Percentiles rank a stretch among this genome's conserved stretches.
These are phyloP conservation scores for Coranthus polyacanthus DNA, from an alignment of 2,797 vertebrate genomes.

Conservation along the genomic window DNA sequence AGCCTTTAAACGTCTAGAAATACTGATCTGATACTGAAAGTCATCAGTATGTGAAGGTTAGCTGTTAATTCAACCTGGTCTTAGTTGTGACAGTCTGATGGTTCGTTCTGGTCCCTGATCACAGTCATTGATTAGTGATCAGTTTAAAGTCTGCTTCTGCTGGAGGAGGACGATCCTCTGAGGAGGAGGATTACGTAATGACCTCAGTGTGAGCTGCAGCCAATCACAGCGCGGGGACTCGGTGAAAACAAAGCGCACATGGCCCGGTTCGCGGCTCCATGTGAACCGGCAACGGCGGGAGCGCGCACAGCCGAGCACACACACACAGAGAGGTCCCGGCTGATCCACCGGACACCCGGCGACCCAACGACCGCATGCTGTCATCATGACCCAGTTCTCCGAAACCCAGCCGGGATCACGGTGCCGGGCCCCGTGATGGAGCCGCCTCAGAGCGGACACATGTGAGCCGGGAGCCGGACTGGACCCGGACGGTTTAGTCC, in stretches of 20 bases:
- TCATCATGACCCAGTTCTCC: conserved; percentile 43
- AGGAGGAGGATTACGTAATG: conserved; percentile 47
- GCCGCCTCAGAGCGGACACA: too few relatives aligned
- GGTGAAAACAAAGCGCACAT: conserved; percentile 72
- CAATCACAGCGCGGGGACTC: conserved; percentile 44
- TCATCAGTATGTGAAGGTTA: too few relatives aligned
- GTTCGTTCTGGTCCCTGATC: too few relatives aligned
- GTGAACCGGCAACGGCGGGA: conserved; percentile 38
- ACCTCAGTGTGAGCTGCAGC: conserved; percentile 30
- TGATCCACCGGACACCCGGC: conserved; percentile 35
- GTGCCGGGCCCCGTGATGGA: conserved; percentile 43
- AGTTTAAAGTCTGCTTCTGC: too few relatives aligned
- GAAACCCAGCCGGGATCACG: conserved; percentile 44
- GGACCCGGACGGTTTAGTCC: too few relatives aligned
- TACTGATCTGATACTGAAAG: too few relatives aligned
- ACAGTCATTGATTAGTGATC: neutral
- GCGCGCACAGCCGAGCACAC: neutral
- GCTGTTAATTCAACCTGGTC: too few relatives aligned
- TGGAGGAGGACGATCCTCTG: neutral
- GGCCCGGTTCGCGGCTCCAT: conserved; percentile 53
- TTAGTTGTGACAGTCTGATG: too few relatives aligned
- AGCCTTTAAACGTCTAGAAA: too few relatives aligned
- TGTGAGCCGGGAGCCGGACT: too few relatives aligned
- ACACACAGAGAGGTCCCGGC: too few relatives aligned
- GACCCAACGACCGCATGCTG: too few relatives aligned